Conservation (phyloP, 2,113 vertebrate genomes). For the Dasyornis broadbenti region DNA sequence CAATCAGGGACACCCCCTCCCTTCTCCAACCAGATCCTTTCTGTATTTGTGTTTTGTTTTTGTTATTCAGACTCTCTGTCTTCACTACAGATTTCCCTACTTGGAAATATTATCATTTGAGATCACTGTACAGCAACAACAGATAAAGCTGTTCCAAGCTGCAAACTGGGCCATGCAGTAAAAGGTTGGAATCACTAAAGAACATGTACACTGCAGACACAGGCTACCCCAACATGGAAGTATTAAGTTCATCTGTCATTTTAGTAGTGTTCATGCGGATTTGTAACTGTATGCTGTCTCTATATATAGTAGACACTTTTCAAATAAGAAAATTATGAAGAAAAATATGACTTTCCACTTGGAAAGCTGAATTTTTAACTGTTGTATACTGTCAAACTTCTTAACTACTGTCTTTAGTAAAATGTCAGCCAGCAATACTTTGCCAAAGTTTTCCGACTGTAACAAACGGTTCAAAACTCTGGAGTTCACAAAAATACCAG, state of each 20-base stretch:
- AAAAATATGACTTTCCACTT: neutral
- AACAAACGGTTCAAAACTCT: neutral
- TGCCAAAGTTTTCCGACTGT: neutral
- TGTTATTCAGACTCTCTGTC: slow-evolving; percentile 2
- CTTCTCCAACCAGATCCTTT: neutral
- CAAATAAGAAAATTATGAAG: neutral
- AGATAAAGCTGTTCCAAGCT: slow-evolving; percentile 7
- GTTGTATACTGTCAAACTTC: neutral
- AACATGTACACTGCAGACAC: neutral
- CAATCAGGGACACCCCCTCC: neutral
- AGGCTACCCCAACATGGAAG: neutral
- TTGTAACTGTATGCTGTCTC: neutral
- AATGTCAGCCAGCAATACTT: neutral
- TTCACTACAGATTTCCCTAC: slow-evolving; percentile 38
- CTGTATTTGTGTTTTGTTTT: neutral
- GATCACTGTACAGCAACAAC: neutral
- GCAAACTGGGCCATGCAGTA: neutral
- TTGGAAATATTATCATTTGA: slow-evolving; percentile 26
- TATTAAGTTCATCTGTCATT: neutral
- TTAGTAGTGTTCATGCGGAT: neutral
- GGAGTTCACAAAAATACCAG: neutral
- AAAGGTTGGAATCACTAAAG: neutral
- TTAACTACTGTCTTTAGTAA: neutral
- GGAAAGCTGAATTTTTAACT: neutral
- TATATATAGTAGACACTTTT: neutral